Conservation (phyloP, 2,888 invertebrate genomes). For the Andrena dorsata region DNA sequence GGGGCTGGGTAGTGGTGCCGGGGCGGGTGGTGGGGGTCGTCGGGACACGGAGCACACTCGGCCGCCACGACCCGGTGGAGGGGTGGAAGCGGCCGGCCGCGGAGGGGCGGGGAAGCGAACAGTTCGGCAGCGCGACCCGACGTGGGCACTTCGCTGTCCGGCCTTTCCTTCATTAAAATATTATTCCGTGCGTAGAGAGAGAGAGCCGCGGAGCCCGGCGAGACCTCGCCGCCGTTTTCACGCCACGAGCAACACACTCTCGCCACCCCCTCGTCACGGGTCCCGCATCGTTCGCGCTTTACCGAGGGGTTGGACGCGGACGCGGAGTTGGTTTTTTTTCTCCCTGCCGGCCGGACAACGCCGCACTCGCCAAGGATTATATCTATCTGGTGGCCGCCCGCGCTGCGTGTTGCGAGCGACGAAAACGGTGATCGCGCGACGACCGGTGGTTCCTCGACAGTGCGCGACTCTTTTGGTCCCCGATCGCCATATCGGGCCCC, state of each 20-base stretch:
- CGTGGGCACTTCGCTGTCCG: slow-evolving; percentile 85
- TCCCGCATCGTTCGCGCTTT: slow-evolving; percentile 44
- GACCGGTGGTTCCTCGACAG: slow-evolving; percentile 32
- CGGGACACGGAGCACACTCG: slow-evolving; percentile 53
- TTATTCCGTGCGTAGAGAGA: slow-evolving; percentile 78
- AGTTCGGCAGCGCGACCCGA: slow-evolving; percentile 85
- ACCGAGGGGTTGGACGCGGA: slow-evolving; percentile 54
- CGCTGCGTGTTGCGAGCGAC: slow-evolving; percentile 25
- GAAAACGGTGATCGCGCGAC: slow-evolving; percentile 35
- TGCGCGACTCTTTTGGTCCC: slow-evolving; percentile 32
- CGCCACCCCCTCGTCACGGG: slow-evolving; percentile 68
- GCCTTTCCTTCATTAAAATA: slow-evolving; percentile 85
- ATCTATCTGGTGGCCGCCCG: slow-evolving; percentile 28
- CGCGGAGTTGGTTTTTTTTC: slow-evolving; percentile 43
- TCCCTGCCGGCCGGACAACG: slow-evolving; percentile 41
- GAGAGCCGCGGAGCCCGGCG: slow-evolving; percentile 74
- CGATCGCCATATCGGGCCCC: slow-evolving; percentile 4
- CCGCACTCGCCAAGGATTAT: slow-evolving; percentile 48
- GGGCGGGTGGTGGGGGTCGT: slow-evolving; percentile 56
- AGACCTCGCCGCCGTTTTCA: slow-evolving; percentile 71
- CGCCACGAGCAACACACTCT: slow-evolving; percentile 68
- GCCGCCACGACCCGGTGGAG: slow-evolving; percentile 62
- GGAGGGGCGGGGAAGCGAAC: slow-evolving; percentile 84
- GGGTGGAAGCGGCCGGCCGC: slow-evolving; percentile 77
- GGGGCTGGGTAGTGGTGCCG: slow-evolving; percentile 48